Evolutionary conservation across 2,797 vertebrate genomes (phyloP), one percentile per base, ranked within the genome.

Genomic region (Harpagifer antarcticus): DNA sequence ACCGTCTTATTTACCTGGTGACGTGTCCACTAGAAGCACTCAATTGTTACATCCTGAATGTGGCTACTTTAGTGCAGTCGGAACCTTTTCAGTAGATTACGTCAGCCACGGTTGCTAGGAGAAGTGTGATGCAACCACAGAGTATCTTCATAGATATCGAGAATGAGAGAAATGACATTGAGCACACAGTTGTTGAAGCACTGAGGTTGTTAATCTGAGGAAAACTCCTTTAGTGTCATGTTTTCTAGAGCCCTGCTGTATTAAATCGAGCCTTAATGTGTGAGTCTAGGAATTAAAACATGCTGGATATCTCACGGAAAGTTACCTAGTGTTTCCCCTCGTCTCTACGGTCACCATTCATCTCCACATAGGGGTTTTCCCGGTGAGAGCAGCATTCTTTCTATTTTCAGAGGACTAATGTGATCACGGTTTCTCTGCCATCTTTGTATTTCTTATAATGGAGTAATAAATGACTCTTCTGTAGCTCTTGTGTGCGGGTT

Each of bases 401-500:
- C 74, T 73, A 70, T 82, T 82, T 85, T 81, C 79, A 85, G 86
- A 91, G 83, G 68, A 86, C 55, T 78, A 44, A 80, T 78, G 68
- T 84, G 87, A 80, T 84, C 78, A 48, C 60, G 33, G 82, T 83
- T 86, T 82, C 77, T 91, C 85, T 90, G 86, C 84, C 78, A 81
- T 90, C 87, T 92, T 90, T 92, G 87, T 89, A 91, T 86, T 89
- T 86, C 84, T 86, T 89, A 85, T 85, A 62, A 87, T 80, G 82
- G 82, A 89, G 90, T 90, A 93, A 93, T 92, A 91, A 90, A 92
- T 70, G 77, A 89, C 80, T 92, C 84, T 91, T 92, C 68, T 90
- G 80, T 91, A 90, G 60, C 62, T 82, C 43, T 72, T 78, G 79
- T 86, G 78, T 56, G 27, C 57, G 66, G 59, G 43, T 89, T 77